Base-by-base conservation (phyloP, 2,113 vertebrate species). In the Spea bombifrons region DNA sequence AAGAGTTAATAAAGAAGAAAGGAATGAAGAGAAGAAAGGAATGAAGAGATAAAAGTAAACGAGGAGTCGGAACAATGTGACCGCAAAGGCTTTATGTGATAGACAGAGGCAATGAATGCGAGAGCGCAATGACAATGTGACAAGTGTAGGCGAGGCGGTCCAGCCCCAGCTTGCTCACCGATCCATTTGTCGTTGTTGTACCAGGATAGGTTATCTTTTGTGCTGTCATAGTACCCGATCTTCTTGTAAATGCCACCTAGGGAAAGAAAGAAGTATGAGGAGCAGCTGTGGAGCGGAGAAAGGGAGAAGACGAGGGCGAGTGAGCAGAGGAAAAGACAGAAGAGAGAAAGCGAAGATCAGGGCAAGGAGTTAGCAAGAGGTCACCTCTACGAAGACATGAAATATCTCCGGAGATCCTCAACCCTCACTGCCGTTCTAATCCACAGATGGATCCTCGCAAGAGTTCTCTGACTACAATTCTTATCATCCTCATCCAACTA, bases 171-270 rank as follows among this genome's bases (percentile, higher is more conserved):
- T 30, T 30, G 30, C 93, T 94, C 76, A 95, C 95, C 94, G 43
- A 96, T 95, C 96, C 96, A 97, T 81, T 92, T 94, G 87, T 97
- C 96, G 7, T 93, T 96, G 84, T 92, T 93, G 82, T 93, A 94
- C 95, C 94, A 97, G 79, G 95, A 96, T 55, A 97, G 94, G 85
- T 95, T 95, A 84, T 95, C 94, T 88, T 97, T 97, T 53, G 93
- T 96, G 91, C 94, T 97, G 89, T 97, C 96, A 5, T 95, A 97
- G 89, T 97, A 97, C 53, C 96, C 95, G 3, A 97, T 97, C 91
- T 97, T 97, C 92, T 96, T 96, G 83, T 97, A 97, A 83, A 94
- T 92, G 0, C 95, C 95, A 49, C 94, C 96, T 96, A 82, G 63
- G 75, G 12, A 69, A 75, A 3, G 15, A 66, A 8, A 71, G 49